phyloP scores from a whole-genome alignment of 1,140 invertebrate species.

The Adoxophyes honmai region DNA sequence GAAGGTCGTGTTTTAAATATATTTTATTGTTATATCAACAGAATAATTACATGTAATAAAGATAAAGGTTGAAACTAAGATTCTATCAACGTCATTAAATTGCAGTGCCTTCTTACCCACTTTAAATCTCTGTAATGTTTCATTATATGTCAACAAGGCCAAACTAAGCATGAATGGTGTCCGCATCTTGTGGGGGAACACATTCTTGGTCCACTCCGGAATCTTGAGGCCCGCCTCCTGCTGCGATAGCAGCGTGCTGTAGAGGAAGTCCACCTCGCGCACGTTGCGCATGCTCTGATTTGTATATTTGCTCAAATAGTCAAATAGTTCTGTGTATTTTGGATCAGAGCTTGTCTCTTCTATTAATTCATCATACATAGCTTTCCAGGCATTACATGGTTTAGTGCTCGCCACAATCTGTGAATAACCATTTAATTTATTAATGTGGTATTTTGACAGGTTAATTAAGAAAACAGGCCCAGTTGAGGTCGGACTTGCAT shows the following conservation, averaged over 20 bases:
- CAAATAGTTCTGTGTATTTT: slow-evolving; percentile 80
- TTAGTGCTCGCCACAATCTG: slow-evolving; percentile 81
- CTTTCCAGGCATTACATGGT: slow-evolving; percentile 77
- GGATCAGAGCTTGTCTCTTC: slow-evolving; percentile 76
- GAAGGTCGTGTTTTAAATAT: too few species aligned
- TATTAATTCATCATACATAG: slow-evolving; percentile 77
- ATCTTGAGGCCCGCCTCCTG: slow-evolving; percentile 81
- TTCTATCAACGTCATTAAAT: too few species aligned
- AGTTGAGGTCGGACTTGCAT: too few species aligned
- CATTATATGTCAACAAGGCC: slow-evolving; percentile 83
- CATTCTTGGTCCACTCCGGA: slow-evolving; percentile 84
- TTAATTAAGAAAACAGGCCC: too few species aligned
- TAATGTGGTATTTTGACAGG: too few species aligned
- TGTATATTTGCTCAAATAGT: slow-evolving; percentile 80
- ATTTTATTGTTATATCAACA: too few species aligned
- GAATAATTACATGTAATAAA: too few species aligned
- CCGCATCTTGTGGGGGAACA: slow-evolving; percentile 83
- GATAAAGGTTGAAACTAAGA: too few species aligned
- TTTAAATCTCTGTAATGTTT: slow-evolving; percentile 84
- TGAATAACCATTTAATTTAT: slow-evolving; percentile 36
- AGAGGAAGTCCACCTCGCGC: slow-evolving; percentile 84
- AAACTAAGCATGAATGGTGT: slow-evolving; percentile 83
- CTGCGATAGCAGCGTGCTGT: slow-evolving; percentile 85
- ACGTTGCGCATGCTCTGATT: slow-evolving; percentile 82
- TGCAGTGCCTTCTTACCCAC: slow-evolving; percentile 79